Base-by-base conservation (phyloP, 2,113 vertebrate species). In the Choloepus hoffmanni region DNA sequence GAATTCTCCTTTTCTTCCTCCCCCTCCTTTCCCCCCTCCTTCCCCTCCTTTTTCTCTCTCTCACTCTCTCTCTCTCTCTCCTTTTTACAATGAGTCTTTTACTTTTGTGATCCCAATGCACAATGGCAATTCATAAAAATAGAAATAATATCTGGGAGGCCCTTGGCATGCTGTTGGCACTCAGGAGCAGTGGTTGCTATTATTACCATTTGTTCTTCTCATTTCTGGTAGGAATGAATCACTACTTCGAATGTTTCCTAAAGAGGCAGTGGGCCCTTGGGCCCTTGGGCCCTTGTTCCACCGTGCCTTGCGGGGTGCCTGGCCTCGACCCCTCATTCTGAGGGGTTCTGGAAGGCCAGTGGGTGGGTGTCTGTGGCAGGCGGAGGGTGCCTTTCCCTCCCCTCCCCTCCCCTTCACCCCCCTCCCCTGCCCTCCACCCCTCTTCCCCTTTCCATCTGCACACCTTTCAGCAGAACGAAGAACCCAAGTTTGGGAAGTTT, bases 91-190 rank as follows among this genome's bases (percentile, higher is more conserved):
- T 6, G 50, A 85, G 74, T 72, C 53, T 92, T 67, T 95, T 72
- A 60, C 77, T 92, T 85, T 92, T 96, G 63, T 93, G 79, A 92
- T 77, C 89, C 90, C 43, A 76, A 81, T n/a, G 33, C 40, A 90
- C 85, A 65, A 86, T 40, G 50, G 43, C 86, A 79, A 68, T 68
- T 86, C 74, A 79, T 90, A 81, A 92, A 95, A 94, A 89, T 68
- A 95, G 94, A 74, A 96, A 73, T 53, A 14, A 3, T 58, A 26
- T 48, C 93, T 89, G 86, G 94, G 92, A 95, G 95, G 83, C 33
- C 40, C 50, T 73, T 26, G 58, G 68, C 68, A 18, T 19, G 70
- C 19, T 4, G 68, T 26, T 79, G 93, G 73, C 53, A 45, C 87
- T 36, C n/a, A 65, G 84, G 84, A 77, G 73, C 14, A n/a, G 43